Base-by-base conservation (phyloP, 2,113 vertebrate genomes). In the Pavo muticus region DNA sequence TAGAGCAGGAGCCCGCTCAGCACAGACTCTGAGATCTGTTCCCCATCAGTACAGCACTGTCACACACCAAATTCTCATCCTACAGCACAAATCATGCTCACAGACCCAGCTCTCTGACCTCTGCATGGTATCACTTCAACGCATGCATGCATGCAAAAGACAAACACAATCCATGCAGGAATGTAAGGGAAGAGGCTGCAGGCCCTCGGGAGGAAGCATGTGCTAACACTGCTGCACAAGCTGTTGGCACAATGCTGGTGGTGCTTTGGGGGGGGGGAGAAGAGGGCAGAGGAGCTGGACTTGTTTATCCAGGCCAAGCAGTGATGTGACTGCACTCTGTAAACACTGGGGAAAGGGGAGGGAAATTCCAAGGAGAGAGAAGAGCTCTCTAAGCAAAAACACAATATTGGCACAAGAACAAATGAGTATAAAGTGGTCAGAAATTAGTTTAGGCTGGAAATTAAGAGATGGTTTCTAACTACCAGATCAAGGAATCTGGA, bases 361-460 rank as follows among this genome's bases (percentile, higher is more conserved):
- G 93, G 87, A 91, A 87, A 93, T 90, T 80, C 96, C 87, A 48
- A 57, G 27, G 71, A 95, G 37, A 50, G 87, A 94, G 79, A 86
- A 90, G 85, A 91, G 90, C 75, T 90, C 6, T 65, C 90, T 95
- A 90, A 96, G 90, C 90, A 83, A 64, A 96, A 95, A 32, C 95
- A 96, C 92, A 91, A 85, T 59, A 69, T 90, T 96, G 96, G 95
- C 96, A 94, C 18, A 18, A 91, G 96, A 96, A 96, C 92, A 95
- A 73, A 96, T 93, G 90, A 88, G 68, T 27, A 67, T 30, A 76
- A 91, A 96, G 93, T 73, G 78, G 96, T 83, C 93, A 96, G 93
- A 90, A 96, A 95, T 93, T 80, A 93, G 92, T 94, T 94, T 94
- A 91, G 90, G 92, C 95, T 96, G 93, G 92, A 91, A 94, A 90